Evolutionary conservation across 2,797 vertebrate species (phyloP).

Genomic region (Parotocinclus haroldoi): DNA sequence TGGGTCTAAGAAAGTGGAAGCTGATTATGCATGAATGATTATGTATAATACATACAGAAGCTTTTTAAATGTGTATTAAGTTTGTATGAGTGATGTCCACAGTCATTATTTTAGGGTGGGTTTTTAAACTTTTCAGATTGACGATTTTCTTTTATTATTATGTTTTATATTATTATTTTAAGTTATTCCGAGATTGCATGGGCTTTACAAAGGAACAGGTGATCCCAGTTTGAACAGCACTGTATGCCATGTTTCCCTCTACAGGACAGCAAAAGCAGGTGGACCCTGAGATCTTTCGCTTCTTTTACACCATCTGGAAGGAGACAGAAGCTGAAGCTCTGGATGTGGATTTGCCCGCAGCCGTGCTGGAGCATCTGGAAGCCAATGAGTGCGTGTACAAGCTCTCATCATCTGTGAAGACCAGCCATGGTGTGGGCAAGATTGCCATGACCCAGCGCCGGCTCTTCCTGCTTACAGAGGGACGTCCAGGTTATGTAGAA

Average conservation of each 20-base stretch:
- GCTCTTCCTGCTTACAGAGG: constrained; percentile 86
- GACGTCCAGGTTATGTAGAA: constrained; percentile 81
- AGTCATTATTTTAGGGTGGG: too few relatives aligned
- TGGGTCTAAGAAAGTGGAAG: too few relatives aligned
- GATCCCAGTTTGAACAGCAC: not conserved
- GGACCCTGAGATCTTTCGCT: constrained; percentile 85
- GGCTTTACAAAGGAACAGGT: too few relatives aligned
- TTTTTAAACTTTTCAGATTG: too few relatives aligned
- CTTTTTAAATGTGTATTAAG: too few relatives aligned
- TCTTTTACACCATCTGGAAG: constrained; percentile 98
- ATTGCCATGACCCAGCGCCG: constrained; percentile 95
- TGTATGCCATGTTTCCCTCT: not conserved
- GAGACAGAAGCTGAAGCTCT: constrained; percentile 91
- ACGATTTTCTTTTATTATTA: too few relatives aligned
- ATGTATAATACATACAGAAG: too few relatives aligned
- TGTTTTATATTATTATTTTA: too few relatives aligned
- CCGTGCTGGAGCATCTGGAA: constrained; percentile 80
- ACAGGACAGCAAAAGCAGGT: constrained; percentile 93
- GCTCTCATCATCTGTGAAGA: constrained; percentile 90
- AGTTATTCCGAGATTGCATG: too few relatives aligned
- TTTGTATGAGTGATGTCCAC: too few relatives aligned
- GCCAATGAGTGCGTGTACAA: constrained; percentile 90
- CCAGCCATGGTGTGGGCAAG: constrained; percentile 87
- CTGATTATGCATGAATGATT: too few relatives aligned
- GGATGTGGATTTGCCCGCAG: constrained; percentile 79